Conservation (phyloP, 2,797 vertebrate genomes). For the Trachops cirrhosus region DNA sequence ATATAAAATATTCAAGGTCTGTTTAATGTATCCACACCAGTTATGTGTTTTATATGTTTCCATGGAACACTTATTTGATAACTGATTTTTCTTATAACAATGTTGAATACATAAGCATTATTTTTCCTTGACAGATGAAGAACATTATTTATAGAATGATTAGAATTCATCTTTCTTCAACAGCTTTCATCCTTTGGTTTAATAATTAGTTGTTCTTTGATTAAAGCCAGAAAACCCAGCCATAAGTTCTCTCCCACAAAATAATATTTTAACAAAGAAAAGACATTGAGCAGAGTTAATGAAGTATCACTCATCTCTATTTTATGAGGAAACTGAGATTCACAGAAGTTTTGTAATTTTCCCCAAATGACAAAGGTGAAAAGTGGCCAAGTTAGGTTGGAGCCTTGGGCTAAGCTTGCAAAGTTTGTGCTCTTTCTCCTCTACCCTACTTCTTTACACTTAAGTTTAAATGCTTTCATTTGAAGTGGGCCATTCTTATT, state of each 20-base stretch:
- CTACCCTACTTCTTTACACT: neutral
- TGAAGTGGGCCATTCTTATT: neutral
- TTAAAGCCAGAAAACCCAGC: conserved; percentile 1
- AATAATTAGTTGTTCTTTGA: neutral
- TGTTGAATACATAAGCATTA: neutral
- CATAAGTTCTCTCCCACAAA: neutral
- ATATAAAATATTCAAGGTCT: neutral
- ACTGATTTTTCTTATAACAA: neutral
- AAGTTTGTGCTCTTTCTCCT: neutral
- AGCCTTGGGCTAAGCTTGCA: neutral
- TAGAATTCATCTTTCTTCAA: neutral
- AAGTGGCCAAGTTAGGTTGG: neutral
- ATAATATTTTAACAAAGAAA: conserved; percentile 34
- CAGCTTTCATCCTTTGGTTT: neutral
- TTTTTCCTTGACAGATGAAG: conserved; percentile 4
- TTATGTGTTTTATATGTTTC: conserved; percentile 28
- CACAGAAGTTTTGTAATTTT: conserved; percentile 1
- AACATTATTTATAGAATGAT: conserved; percentile 23
- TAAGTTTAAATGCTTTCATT: neutral
- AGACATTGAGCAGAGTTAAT: neutral
- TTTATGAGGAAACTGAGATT: neutral
- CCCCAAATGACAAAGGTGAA: neutral
- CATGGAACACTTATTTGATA: neutral
- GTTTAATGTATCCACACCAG: neutral
- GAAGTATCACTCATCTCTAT: neutral